These are phyloP conservation scores for Sitophilus oryzae DNA, from an alignment of 1,140 invertebrate species.

Conservation along the genomic window DNA sequence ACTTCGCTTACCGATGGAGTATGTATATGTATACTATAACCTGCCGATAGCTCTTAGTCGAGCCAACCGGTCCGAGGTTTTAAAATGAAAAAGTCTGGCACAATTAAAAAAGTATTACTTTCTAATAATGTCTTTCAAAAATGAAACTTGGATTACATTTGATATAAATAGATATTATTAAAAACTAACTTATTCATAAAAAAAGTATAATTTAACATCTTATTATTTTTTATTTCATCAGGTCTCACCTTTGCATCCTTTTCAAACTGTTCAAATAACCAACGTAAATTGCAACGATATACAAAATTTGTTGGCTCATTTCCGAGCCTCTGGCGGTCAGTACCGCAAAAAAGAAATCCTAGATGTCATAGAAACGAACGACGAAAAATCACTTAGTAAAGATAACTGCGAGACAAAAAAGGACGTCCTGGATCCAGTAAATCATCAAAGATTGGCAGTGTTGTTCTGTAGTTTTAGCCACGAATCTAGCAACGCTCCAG, in stretches of 20 bases:
- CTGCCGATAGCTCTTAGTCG: too few species aligned
- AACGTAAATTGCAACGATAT: conserved; percentile 59
- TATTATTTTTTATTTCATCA: conserved; percentile 9
- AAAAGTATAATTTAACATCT: conserved; percentile 13
- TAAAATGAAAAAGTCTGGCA: too few species aligned
- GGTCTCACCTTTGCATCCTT: conserved; percentile 57
- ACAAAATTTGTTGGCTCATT: conserved; percentile 72
- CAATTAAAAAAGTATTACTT: too few species aligned
- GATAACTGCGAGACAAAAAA: conserved; percentile 6
- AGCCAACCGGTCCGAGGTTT: too few species aligned
- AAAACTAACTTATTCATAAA: too few species aligned
- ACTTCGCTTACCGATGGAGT: too few species aligned
- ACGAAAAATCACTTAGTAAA: not conserved
- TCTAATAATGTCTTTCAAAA: too few species aligned
- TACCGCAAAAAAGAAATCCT: conserved; percentile 43
- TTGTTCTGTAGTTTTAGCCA: conserved; percentile 89
- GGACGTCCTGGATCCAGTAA: conserved; percentile 79
- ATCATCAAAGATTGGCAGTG: conserved; percentile 84
- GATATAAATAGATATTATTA: too few species aligned
- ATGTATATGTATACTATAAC: too few species aligned
- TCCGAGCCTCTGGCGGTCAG: conserved; percentile 77
- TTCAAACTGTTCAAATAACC: conserved; percentile 65
- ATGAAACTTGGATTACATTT: too few species aligned
- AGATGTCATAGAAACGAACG: conserved; percentile 7
- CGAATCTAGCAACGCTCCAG: conserved; percentile 71